Conservation (phyloP, 2,888 invertebrate species). For the Oscheius onirici region DNA sequence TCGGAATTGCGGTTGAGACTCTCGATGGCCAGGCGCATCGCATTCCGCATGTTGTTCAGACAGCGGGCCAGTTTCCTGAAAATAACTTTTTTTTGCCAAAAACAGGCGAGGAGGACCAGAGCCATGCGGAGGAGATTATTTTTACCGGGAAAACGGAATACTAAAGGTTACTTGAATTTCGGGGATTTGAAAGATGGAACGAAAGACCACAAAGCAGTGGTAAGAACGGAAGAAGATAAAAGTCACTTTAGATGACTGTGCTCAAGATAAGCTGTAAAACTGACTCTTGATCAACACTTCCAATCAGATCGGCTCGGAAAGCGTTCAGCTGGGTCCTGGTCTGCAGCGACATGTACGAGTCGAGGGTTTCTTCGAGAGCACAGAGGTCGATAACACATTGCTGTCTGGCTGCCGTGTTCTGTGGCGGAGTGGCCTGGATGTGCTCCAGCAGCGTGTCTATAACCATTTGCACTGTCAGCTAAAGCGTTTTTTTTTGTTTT, state of each 20-base stretch:
- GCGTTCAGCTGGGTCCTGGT: slow-evolving; percentile 50
- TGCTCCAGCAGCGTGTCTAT: slow-evolving; percentile 35
- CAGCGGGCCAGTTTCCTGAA: slow-evolving; percentile 60
- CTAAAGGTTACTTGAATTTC: too few species aligned
- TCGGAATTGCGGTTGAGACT: slow-evolving; percentile 52
- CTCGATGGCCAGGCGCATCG: slow-evolving; percentile 60
- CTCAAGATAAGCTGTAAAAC: too few species aligned
- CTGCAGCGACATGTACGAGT: slow-evolving; percentile 50
- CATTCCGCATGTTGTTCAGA: slow-evolving; percentile 55
- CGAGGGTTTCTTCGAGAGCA: slow-evolving; percentile 66
- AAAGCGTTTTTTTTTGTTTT: slow-evolving; percentile 13
- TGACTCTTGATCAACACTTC: slow-evolving; percentile 53
- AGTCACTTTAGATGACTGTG: too few species aligned
- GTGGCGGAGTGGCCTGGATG: slow-evolving; percentile 35
- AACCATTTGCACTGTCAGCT: slow-evolving; percentile 44
- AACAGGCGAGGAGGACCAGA: too few species aligned
- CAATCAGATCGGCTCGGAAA: slow-evolving; percentile 51
- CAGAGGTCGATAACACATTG: slow-evolving; percentile 70
- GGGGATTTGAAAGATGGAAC: too few species aligned
- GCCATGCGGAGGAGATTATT: too few species aligned
- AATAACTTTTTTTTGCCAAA: too few species aligned
- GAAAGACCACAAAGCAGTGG: too few species aligned
- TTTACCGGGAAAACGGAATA: too few species aligned
- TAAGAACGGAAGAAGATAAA: not conserved
- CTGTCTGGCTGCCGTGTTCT: slow-evolving; percentile 39